A percentile compares a stretch with the other conserved stretches of the same genome.
Conservation (phyloP, 2,113 vertebrate genomes). For the Engraulis encrasicolus region DNA sequence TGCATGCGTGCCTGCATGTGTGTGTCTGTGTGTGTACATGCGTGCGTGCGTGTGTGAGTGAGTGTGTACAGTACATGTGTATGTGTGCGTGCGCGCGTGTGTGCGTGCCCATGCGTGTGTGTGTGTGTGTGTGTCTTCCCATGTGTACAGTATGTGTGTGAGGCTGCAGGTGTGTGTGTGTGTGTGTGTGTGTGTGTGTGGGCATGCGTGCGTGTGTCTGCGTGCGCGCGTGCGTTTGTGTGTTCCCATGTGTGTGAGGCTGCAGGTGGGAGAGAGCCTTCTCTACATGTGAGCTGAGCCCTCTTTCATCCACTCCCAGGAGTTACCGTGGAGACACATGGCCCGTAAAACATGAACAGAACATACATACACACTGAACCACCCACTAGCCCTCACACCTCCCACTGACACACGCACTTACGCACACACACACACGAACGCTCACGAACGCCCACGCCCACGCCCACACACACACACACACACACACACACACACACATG, state of each 20-base stretch:
- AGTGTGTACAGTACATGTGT: not conserved
- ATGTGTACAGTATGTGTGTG: too few relatives aligned
- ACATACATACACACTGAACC: not conserved
- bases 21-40: not conserved
- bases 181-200: too few relatives aligned
- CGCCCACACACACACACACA: not conserved
- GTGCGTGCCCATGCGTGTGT: too few relatives aligned
- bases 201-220: too few relatives aligned
- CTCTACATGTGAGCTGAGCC: not conserved
- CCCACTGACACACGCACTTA: not conserved
- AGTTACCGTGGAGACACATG: not conserved
- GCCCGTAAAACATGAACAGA: not conserved
- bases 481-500: not conserved
- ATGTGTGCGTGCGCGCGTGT: too few relatives aligned
- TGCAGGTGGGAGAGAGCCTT: not conserved
- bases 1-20: not conserved
- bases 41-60: not conserved
- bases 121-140: too few relatives aligned
- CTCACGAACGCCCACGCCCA: too few relatives aligned
- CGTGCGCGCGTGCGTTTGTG: too few relatives aligned
- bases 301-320: not conserved
- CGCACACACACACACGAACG: not conserved
- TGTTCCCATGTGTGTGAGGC: too few relatives aligned
- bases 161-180: too few relatives aligned
- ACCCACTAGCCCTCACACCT: not conserved